Conservation (phyloP, 2,797 vertebrate genomes). For the Artibeus lituratus region DNA sequence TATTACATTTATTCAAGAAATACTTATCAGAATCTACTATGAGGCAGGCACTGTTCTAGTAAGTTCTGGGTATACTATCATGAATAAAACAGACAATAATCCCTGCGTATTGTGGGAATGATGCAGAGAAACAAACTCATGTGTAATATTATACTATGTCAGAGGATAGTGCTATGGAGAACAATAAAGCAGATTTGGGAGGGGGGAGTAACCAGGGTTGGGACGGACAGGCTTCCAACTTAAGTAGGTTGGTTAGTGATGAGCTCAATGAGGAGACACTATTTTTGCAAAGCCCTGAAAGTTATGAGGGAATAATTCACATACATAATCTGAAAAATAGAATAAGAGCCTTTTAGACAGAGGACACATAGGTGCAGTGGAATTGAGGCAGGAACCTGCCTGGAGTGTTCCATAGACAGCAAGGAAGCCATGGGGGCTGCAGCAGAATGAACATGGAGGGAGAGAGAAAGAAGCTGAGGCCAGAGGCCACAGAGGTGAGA, state of each 20-base stretch:
- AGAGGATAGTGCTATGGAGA: background rate
- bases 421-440: background rate
- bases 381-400: background rate
- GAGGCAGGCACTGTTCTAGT: background rate
- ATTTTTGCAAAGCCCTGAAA: background rate
- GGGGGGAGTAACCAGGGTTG: too few species aligned
- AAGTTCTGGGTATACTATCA: background rate
- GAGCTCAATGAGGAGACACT: background rate
- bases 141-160: background rate
- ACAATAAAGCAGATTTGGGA: background rate
- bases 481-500: background rate
- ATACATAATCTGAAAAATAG: background rate
- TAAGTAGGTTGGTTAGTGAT: background rate
- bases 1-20: background rate
- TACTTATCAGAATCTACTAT: background rate
- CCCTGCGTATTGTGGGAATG: background rate
- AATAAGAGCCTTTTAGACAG: background rate
- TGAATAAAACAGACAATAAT: background rate
- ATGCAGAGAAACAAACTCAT: background rate
- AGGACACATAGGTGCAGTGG: background rate
- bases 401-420: background rate
- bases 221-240: background rate
- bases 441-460: accelerated
- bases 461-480: background rate
- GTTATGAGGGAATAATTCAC: background rate